Percentiles rank a stretch among this genome's conserved stretches.
phyloP scores from a whole-genome alignment of 2,797 vertebrate genomes.

The Sphenodon punctatus region DNA sequence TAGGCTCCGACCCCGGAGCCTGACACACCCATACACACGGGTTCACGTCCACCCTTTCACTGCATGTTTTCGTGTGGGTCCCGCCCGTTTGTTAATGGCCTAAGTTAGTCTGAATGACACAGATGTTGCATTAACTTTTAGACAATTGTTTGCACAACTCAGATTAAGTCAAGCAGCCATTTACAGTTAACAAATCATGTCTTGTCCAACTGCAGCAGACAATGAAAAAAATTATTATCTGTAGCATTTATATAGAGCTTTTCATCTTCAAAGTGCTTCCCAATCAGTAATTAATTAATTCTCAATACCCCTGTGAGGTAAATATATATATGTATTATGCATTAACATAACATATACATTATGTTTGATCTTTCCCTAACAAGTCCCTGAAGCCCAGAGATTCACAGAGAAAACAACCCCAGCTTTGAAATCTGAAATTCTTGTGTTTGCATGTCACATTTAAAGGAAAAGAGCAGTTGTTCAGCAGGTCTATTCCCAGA shows the following conservation, averaged over 20 bases:
- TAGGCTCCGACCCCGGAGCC: too few relatives aligned
- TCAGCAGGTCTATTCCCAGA: not conserved
- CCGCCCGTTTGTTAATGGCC: too few relatives aligned
- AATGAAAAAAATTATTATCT: conserved; percentile 21
- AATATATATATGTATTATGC: conserved; percentile 67
- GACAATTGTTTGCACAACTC: fast-evolving
- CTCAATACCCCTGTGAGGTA: conserved; percentile 19
- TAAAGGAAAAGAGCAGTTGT: not conserved
- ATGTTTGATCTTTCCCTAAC: conserved; percentile 22
- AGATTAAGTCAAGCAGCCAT: too few relatives aligned
- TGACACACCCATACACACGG: too few relatives aligned
- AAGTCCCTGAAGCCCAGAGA: conserved; percentile 10
- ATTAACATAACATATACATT: conserved; percentile 58
- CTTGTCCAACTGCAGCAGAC: not conserved
- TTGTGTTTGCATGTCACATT: not conserved
- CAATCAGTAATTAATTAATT: conserved; percentile 23
- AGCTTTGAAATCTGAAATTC: conserved; percentile 10
- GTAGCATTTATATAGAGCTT: not conserved
- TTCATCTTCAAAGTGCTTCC: conserved; percentile 31
- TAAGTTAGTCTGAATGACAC: not conserved
- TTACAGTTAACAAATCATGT: not conserved
- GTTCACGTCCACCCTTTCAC: too few relatives aligned
- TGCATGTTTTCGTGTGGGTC: too few relatives aligned
- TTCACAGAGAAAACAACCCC: not conserved
- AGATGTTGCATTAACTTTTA: fast-evolving